Conservation (phyloP, 2,797 vertebrate genomes). For the Sebastes trivittatus region DNA sequence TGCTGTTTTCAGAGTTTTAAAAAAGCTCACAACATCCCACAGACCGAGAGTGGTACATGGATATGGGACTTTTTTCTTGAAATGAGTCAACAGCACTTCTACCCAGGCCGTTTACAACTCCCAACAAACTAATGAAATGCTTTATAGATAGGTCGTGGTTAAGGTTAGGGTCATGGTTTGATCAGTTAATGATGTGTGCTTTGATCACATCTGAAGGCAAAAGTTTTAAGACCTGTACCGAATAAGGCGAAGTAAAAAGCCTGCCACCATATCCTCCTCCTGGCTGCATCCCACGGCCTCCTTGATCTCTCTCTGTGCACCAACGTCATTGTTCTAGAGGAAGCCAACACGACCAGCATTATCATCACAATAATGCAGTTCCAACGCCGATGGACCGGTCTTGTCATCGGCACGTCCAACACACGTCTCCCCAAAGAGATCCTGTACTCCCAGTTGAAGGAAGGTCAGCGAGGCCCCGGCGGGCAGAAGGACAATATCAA, state of each 20-base stretch:
- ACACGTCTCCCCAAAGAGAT: no score
- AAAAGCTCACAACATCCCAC: background rate
- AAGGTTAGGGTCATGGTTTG: background rate
- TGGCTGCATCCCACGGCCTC: background rate
- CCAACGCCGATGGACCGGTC: no score
- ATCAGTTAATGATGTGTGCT: background rate
- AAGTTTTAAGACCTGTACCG: background rate
- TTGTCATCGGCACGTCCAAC: no score
- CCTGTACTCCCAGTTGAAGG: no score
- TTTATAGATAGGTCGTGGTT: background rate
- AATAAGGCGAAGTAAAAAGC: background rate
- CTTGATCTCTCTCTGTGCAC: background rate
- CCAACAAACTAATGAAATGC: background rate
- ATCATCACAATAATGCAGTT: no score
- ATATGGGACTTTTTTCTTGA: background rate
- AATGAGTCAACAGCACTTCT: background rate
- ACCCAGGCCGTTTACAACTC: background rate
- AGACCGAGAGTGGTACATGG: background rate
- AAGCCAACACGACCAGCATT: no score
- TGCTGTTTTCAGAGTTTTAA: conserved; percentile 11
- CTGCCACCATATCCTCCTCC: background rate
- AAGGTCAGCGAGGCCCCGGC: no score
- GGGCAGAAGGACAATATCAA: no score
- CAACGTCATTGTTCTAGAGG: no score
- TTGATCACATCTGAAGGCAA: background rate